These are phyloP conservation scores for Mercenaria mercenaria DNA, from an alignment of 1,140 invertebrate species.

Conservation along the genomic window DNA sequence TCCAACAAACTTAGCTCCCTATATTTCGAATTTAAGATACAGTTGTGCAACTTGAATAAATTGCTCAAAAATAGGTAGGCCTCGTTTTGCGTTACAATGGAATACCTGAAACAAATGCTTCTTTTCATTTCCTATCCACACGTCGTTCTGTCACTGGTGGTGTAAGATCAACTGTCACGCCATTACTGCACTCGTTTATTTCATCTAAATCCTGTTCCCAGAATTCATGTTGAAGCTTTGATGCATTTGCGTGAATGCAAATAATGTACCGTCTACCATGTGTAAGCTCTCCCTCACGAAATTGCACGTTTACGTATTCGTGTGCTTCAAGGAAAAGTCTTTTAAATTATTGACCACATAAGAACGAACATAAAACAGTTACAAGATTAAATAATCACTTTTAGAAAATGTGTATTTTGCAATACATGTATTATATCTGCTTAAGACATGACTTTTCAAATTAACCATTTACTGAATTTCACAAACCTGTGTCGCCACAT, in stretches of 20 bases:
- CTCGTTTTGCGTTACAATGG: too few species aligned
- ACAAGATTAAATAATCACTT: too few species aligned
- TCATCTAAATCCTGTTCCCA: slow-evolving; percentile 58
- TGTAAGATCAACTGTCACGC: slow-evolving; percentile 70
- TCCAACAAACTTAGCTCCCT: too few species aligned
- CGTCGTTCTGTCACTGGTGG: slow-evolving; percentile 61
- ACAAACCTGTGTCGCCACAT: slow-evolving; percentile 66
- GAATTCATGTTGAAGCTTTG: slow-evolving; percentile 61
- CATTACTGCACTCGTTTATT: slow-evolving; percentile 70
- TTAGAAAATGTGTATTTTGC: too few species aligned
- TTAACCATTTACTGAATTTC: too few species aligned
- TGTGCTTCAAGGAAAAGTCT: slow-evolving; percentile 13
- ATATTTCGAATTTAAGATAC: too few species aligned
- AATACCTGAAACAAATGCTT: slow-evolving; percentile 65
- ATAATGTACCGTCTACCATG: slow-evolving; percentile 70
- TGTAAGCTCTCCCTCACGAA: slow-evolving; percentile 1
- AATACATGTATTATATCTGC: too few species aligned
- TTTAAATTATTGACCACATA: too few species aligned
- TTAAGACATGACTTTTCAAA: too few species aligned
- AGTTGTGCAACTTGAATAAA: too few species aligned
- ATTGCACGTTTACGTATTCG: slow-evolving; percentile 36
- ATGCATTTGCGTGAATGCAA: slow-evolving; percentile 67
- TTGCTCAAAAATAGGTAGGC: too few species aligned
- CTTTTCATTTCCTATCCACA: slow-evolving; percentile 63
- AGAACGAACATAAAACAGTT: too few species aligned